Conservation (phyloP, 2,888 invertebrate species). For the Acronicta psi region DNA sequence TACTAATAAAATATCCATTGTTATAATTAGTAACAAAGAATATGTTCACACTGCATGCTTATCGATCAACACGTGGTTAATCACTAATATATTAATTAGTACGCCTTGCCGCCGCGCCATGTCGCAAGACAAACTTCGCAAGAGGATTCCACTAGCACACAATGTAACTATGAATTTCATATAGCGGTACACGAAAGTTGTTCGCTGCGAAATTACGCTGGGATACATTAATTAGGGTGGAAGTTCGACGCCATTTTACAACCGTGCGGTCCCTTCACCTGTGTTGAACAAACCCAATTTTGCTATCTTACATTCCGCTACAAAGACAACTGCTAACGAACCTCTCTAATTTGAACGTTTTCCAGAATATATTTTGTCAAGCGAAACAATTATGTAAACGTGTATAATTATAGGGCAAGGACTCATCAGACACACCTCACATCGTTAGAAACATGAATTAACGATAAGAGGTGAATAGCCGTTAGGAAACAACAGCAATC, state of each 20-base stretch:
- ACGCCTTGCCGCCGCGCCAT: slow-evolving; percentile 13
- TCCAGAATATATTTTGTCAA: slow-evolving; percentile 16
- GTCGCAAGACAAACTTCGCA: slow-evolving; percentile 32
- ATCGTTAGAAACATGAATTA: slow-evolving; percentile 61
- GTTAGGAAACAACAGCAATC: slow-evolving; percentile 70
- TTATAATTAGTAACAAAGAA: slow-evolving; percentile 10
- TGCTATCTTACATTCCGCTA: slow-evolving; percentile 36
- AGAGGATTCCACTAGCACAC: slow-evolving; percentile 47
- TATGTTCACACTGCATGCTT: slow-evolving; percentile 8
- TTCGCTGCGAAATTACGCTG: slow-evolving; percentile 58
- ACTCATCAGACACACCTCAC: slow-evolving; percentile 35
- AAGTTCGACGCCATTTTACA: slow-evolving; percentile 58
- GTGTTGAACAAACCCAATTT: slow-evolving; percentile 42
- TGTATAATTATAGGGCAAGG: slow-evolving; percentile 13
- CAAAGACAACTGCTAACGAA: slow-evolving; percentile 32
- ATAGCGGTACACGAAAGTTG: slow-evolving; percentile 57
- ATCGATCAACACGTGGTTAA: slow-evolving; percentile 46
- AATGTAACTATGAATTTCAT: slow-evolving; percentile 70
- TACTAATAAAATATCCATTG: not conserved
- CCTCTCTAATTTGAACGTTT: slow-evolving; percentile 15
- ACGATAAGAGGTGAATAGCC: slow-evolving; percentile 60
- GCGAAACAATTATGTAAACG: slow-evolving; percentile 1
- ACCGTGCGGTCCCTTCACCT: slow-evolving; percentile 52
- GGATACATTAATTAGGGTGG: slow-evolving; percentile 67
- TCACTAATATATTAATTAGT: slow-evolving; percentile 34